Percentiles rank a stretch among this genome's conserved stretches.
phyloP scores from a whole-genome alignment of 2,888 invertebrate species.

The Leptinotarsa peninsularis region DNA sequence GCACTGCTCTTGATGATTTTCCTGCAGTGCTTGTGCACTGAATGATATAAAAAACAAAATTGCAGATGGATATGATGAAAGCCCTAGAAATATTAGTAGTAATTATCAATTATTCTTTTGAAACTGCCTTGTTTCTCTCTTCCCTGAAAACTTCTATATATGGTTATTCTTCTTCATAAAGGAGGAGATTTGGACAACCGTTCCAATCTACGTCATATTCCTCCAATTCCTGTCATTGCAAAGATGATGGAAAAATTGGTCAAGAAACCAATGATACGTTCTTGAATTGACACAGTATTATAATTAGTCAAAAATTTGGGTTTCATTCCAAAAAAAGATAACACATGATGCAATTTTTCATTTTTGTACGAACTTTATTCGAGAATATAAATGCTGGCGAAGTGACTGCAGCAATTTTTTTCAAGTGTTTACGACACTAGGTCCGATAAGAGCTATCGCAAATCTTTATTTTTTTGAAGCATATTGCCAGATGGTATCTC shows the following conservation, averaged over 20 bases:
- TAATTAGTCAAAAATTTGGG: background rate
- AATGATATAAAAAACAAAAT: no score
- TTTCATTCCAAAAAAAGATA: background rate
- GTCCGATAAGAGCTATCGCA: background rate
- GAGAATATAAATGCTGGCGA: background rate
- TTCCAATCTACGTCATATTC: no score
- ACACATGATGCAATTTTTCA: background rate
- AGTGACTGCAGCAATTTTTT: background rate
- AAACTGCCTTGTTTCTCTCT: no score
- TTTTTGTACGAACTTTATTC: background rate
- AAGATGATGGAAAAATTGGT: background rate
- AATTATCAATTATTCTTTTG: no score
- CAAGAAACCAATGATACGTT: background rate
- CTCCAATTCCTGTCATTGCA: no score
- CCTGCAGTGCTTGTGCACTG: no score
- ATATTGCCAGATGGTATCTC: constrained; percentile 4
- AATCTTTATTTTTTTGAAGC: background rate
- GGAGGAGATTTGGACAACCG: no score
- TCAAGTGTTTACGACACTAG: constrained; percentile 1
- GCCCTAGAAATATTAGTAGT: no score
- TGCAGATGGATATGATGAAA: no score
- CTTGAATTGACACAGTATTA: background rate
- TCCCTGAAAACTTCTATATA: no score
- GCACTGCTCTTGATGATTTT: no score
- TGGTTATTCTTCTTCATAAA: no score